Evolutionary conservation across 1,140 invertebrate species (phyloP).

Genomic region (Ruditapes philippinarum): DNA sequence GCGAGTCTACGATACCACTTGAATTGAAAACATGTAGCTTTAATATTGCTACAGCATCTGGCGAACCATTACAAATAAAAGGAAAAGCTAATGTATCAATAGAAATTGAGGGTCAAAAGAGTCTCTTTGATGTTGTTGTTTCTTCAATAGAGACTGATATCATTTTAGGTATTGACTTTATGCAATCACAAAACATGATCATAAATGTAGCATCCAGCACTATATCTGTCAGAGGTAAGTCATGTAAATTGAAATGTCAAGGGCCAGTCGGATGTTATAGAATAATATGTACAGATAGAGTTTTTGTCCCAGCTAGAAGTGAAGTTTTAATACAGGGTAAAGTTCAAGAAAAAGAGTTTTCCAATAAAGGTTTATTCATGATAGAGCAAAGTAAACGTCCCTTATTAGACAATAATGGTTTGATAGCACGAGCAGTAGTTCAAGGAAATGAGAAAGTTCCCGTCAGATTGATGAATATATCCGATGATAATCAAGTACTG

Average conservation of each 20-base stretch:
- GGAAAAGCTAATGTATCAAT: not conserved
- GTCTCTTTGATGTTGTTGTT: not conserved
- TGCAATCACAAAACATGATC: not conserved
- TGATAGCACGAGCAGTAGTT: not conserved
- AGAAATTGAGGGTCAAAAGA: not conserved
- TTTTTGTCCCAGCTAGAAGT: not conserved
- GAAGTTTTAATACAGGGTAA: not conserved
- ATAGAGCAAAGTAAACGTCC: not conserved
- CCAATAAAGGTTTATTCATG: not conserved
- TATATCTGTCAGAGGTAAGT: too few relatives aligned
- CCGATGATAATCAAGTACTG: not conserved
- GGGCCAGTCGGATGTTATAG: not conserved
- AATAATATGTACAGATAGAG: not conserved
- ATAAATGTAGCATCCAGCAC: too few relatives aligned
- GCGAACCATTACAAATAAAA: not conserved
- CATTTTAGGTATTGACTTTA: not conserved
- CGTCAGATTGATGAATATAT: conserved; percentile 8
- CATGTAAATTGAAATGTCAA: too few relatives aligned
- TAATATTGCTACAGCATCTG: not conserved
- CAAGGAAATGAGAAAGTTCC: not conserved
- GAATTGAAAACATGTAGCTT: not conserved
- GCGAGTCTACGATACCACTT: not conserved
- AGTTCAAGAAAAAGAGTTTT: not conserved
- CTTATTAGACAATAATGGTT: not conserved
- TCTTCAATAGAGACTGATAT: not conserved